Evolutionary conservation across 2,113 vertebrate genomes (phyloP).

Genomic region (Abramis brama): DNA sequence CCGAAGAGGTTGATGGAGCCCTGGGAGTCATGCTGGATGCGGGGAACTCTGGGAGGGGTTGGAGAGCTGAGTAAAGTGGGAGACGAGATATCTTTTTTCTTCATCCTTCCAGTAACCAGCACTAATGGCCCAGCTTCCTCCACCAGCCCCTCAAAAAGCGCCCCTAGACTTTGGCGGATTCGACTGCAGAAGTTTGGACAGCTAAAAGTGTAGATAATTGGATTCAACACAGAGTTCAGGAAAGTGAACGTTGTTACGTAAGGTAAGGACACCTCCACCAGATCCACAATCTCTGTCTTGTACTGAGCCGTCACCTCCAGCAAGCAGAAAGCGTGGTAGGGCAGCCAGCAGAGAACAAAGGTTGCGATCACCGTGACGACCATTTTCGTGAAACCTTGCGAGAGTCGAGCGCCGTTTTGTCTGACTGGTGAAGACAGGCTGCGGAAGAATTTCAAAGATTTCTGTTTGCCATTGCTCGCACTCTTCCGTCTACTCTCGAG

Average conservation of each 20-base stretch:
- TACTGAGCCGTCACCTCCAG: slow-evolving; percentile 77
- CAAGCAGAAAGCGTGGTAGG: slow-evolving; percentile 83
- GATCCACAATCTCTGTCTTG: not conserved
- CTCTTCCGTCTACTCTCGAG: slow-evolving; percentile 53
- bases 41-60: not conserved
- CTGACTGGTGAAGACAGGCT: not conserved
- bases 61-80: slow-evolving; percentile 1
- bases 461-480: not conserved
- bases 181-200: slow-evolving; percentile 84
- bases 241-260: slow-evolving; percentile 83
- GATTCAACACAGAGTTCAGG: slow-evolving; percentile 84
- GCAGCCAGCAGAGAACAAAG: slow-evolving; percentile 87
- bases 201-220: slow-evolving; percentile 90
- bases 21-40: not conserved
- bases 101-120: slow-evolving; percentile 38
- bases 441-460: not conserved
- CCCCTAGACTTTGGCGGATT: slow-evolving; percentile 69
- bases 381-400: slow-evolving; percentile 85
- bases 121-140: slow-evolving; percentile 63
- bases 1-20: not conserved
- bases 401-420: slow-evolving; percentile 50
- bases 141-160: slow-evolving; percentile 73
- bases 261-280: slow-evolving; percentile 65
- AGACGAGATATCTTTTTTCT: not conserved
- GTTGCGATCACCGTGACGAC: slow-evolving; percentile 83